Conservation (phyloP, 2,113 vertebrate species). For the Pterocles orientalis region DNA sequence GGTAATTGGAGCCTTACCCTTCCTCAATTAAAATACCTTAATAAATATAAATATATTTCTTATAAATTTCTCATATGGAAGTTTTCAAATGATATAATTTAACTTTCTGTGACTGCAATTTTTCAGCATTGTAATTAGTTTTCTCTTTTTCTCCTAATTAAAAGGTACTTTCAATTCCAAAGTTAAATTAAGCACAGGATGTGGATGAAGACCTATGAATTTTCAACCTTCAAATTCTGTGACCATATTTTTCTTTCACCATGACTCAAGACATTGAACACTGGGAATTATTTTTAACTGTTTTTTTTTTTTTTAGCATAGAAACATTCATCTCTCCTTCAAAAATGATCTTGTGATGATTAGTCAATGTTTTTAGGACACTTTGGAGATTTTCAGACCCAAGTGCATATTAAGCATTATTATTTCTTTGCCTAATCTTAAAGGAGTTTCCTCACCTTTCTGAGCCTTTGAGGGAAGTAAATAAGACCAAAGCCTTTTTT, state of each 20-base stretch:
- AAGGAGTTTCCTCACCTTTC: not conserved
- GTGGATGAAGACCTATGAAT: not conserved
- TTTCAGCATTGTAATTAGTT: not conserved
- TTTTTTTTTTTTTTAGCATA: not conserved
- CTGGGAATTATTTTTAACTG: not conserved
- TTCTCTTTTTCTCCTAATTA: not conserved
- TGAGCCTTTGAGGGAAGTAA: not conserved
- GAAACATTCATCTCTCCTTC: not conserved
- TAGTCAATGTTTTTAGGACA: not conserved
- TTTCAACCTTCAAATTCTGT: not conserved
- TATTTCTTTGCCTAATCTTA: not conserved
- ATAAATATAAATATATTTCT: not conserved
- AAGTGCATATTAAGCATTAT: not conserved
- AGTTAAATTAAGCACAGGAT: not conserved
- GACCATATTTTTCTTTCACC: not conserved
- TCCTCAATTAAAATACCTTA: not conserved
- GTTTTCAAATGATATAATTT: not conserved
- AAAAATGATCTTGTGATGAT: not conserved
- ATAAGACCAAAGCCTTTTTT: not conserved
- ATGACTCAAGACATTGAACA: not conserved
- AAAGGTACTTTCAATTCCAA: not conserved
- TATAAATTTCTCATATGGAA: not conserved
- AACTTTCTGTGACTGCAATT: not conserved
- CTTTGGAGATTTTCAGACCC: not conserved
- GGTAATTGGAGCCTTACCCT: not conserved